These are phyloP conservation scores for Brachionus paranguensis DNA, from an alignment of 1,140 invertebrate genomes.

Conservation along the genomic window DNA sequence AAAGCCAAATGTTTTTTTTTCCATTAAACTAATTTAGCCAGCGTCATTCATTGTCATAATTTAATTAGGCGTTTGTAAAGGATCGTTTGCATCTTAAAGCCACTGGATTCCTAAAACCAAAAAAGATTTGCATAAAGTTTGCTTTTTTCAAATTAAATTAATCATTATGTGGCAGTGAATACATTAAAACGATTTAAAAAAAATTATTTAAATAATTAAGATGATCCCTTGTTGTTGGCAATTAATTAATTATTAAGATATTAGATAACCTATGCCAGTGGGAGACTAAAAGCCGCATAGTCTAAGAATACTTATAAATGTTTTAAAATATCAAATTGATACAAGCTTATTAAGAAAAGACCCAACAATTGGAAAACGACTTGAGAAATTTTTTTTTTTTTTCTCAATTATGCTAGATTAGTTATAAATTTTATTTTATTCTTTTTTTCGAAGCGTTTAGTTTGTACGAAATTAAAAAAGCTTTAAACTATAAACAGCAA, in stretches of 20 bases:
- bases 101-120: not conserved
- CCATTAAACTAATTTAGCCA: not conserved
- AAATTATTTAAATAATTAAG: not conserved
- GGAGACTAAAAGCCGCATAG: too few species aligned
- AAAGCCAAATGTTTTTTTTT: not conserved
- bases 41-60: not conserved
- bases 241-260: not conserved
- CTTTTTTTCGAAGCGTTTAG: not conserved
- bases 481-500: not conserved
- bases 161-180: not conserved
- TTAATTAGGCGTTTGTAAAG: not conserved
- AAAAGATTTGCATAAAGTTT: not conserved
- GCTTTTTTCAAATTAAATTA: not conserved
- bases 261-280: too few species aligned
- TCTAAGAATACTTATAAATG: too few species aligned
- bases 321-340: too few species aligned
- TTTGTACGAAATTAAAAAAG: not conserved
- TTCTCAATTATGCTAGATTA: not conserved
- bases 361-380: too few species aligned
- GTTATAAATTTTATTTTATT: not conserved
- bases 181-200: not conserved
- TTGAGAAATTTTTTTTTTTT: too few species aligned
- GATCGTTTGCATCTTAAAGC: not conserved
- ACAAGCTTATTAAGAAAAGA: too few species aligned
- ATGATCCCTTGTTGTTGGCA: too few species aligned